Percentiles rank a stretch among this genome's conserved stretches.
These are phyloP conservation scores for Baronia brevicornis DNA, from an alignment of 2,888 invertebrate species.

Conservation along the genomic window DNA sequence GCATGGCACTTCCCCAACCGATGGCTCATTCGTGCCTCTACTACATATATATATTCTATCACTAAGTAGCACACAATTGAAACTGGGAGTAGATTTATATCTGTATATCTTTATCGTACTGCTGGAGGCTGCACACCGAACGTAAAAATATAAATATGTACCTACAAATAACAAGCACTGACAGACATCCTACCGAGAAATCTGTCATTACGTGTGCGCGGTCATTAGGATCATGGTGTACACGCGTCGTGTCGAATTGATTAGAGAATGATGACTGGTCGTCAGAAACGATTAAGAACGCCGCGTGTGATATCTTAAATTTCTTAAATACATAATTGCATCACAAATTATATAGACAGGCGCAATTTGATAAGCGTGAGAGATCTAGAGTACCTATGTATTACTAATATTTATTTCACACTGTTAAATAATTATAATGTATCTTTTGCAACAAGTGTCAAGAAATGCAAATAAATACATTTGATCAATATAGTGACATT, in stretches of 20 bases:
- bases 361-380: constrained; percentile 26
- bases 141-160: neutral
- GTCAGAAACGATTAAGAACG: constrained; percentile 39
- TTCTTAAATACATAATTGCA: constrained; percentile 40
- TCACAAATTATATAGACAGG: constrained; percentile 26
- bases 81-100: no score
- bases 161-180: constrained; percentile 9
- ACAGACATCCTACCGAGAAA: constrained; percentile 10
- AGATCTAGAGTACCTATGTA: no score
- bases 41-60: no score
- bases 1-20: no score
- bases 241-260: constrained; percentile 32
- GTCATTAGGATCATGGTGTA: constrained; percentile 19
- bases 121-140: neutral
- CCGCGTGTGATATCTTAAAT: constrained; percentile 32
- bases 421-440: no score
- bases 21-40: no score
- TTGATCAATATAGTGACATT: no score
- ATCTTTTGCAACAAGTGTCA: no score
- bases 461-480: no score
- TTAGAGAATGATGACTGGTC: constrained; percentile 37
- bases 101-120: no score
- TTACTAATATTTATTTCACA: no score
- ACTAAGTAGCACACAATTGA: no score
- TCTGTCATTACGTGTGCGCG: constrained; percentile 11